Evolutionary conservation across 2,888 invertebrate species (phyloP).

Genomic region (Clivina fossor): DNA sequence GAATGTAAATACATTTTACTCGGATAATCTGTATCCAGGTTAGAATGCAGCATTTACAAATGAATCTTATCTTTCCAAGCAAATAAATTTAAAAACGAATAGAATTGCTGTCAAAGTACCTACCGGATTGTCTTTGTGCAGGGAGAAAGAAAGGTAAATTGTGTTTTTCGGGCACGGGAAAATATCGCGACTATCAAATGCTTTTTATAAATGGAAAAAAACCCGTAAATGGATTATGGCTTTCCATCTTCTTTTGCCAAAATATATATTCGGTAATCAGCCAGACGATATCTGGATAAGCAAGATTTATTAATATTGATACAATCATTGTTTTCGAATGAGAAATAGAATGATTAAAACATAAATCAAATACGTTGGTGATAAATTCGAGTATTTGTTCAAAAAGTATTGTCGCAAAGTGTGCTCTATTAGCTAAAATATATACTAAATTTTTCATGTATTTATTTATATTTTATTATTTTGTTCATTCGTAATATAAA

Average conservation of each 20-base stretch:
- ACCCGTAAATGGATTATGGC: slow-evolving; percentile 28
- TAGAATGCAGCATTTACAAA: slow-evolving; percentile 23
- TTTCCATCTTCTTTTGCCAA: slow-evolving; percentile 21
- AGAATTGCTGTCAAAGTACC: slow-evolving; percentile 22
- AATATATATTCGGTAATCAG: slow-evolving; percentile 17
- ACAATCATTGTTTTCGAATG: too few relatives aligned
- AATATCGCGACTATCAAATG: slow-evolving; percentile 29
- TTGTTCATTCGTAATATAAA: too few relatives aligned
- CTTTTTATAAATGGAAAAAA: slow-evolving; percentile 29
- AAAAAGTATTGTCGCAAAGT: too few relatives aligned
- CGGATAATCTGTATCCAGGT: slow-evolving; percentile 13
- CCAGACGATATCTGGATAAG: slow-evolving; percentile 20
- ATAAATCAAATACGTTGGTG: too few relatives aligned
- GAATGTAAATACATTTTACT: slow-evolving; percentile 3
- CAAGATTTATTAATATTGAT: slow-evolving; percentile 22
- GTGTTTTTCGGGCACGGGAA: slow-evolving; percentile 23
- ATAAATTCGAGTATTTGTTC: too few relatives aligned
- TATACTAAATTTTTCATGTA: too few relatives aligned
- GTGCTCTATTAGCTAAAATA: too few relatives aligned
- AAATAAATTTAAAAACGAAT: slow-evolving; percentile 25
- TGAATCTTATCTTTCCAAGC: slow-evolving; percentile 28
- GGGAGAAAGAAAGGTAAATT: too few relatives aligned
- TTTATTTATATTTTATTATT: too few relatives aligned
- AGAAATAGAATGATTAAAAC: too few relatives aligned
- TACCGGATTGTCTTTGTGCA: slow-evolving; percentile 27